A percentile compares a stretch with the other conserved stretches of the same genome.
Evolutionary conservation across 2,797 vertebrate genomes (phyloP).

Genomic region (Crax fasciolata): DNA sequence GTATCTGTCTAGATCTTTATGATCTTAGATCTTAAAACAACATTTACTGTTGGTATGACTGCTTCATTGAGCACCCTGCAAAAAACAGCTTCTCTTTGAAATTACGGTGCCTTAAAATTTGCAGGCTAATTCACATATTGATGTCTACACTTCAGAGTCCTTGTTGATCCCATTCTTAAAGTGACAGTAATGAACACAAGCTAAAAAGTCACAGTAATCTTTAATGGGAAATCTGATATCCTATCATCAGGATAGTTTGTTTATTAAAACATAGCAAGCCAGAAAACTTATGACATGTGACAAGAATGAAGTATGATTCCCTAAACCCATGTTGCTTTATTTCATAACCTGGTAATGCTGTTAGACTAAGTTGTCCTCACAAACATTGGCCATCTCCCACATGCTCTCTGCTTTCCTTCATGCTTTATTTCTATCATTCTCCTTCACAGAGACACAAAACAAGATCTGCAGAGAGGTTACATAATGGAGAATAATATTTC

Average conservation of each 20-base stretch:
- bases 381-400: neutral
- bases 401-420: neutral
- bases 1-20: neutral
- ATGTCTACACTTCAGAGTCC: neutral
- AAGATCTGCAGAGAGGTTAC: neutral
- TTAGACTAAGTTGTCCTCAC: neutral
- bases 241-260: neutral
- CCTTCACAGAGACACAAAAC: neutral
- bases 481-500: neutral
- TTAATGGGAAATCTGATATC: neutral
- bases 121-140: neutral
- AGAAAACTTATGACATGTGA: neutral
- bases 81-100: neutral
- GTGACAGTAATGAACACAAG: neutral
- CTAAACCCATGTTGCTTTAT: neutral
- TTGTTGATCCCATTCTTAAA: neutral
- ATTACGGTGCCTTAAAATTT: neutral
- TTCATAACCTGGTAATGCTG: neutral
- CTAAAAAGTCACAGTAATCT: neutral
- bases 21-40: no score
- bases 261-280: neutral
- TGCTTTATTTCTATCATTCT: neutral
- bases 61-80: neutral
- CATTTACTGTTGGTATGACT: neutral
- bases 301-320: neutral